Evolutionary conservation across 1,140 invertebrate species (phyloP), one percentile per base, ranked within the genome.

Genomic region (Phthorimaea operculella): DNA sequence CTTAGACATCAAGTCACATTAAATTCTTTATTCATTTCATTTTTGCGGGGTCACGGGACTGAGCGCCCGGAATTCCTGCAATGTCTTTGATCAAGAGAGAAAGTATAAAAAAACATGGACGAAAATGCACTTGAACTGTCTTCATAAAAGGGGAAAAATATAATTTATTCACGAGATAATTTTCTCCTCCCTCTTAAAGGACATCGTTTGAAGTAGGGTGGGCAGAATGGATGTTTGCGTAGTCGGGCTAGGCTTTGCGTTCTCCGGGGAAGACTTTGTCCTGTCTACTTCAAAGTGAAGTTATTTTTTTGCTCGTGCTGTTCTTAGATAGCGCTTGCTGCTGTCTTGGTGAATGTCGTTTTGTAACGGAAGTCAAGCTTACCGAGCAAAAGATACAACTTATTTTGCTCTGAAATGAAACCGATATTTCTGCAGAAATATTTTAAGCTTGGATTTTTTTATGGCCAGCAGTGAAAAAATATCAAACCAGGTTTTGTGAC

Each of bases 141-240:
- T 83, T 85, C 77, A 83, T 83, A 77, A 82, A 80, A 72, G 76
- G 79, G 62, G 76, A 75, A 76, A 79, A 82, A 80, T 82, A 83
- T 85, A 83, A 85, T 85, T 85, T 85, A 84, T 84, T 84, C 81
- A 84, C 73, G 71, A 83, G 78, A 84, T 83, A 84, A 84, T 84
- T 84, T 81, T 80, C 79, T 84, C 72, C 72, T 71, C 76, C 71
- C 73, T 77, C 74, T 70, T 72, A 76, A 47, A 76, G 64, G 72
- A 65, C 60, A 63, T 63, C 72, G 73, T 74, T 79, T 79, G 71
- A 76, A 76, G 70, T 72, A 63, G 76, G 78, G 76, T 64, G 68
- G 59, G 64, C 55, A 68, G 66, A 72, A 74, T 78, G 66, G 73
- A 74, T 78, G 74, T 80, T 81, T 79, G 76, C 75, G 48, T 52